Evolutionary conservation across 2,888 invertebrate genomes (phyloP).

Genomic region (Acanthoscelides obtectus): DNA sequence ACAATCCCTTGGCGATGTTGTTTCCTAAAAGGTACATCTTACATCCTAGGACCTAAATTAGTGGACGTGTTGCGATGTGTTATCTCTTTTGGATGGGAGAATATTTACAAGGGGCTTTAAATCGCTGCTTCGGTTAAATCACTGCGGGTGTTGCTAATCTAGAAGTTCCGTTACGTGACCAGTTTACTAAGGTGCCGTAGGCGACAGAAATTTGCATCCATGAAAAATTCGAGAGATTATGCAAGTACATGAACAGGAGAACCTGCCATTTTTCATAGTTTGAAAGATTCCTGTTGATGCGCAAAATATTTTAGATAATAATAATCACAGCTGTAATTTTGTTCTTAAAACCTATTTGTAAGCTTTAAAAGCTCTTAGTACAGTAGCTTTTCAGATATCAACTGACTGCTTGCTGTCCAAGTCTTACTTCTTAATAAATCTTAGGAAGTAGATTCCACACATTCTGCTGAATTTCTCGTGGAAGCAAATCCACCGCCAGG

Average conservation of each 20-base stretch:
- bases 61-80: slow-evolving; percentile 51
- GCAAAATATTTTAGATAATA: too few species aligned
- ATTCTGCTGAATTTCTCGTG: not conserved
- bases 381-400: too few species aligned
- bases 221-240: not conserved
- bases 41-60: slow-evolving; percentile 44
- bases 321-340: too few species aligned
- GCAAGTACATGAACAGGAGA: too few species aligned
- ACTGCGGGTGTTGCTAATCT: slow-evolving; percentile 44
- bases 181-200: not conserved
- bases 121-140: slow-evolving; percentile 31
- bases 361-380: too few species aligned
- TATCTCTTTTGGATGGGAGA: slow-evolving; percentile 41
- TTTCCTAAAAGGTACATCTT: slow-evolving; percentile 40
- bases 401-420: too few species aligned
- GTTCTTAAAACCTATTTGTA: too few species aligned
- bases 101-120: slow-evolving; percentile 46
- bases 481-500: not conserved
- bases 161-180: slow-evolving; percentile 33
- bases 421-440: too few species aligned
- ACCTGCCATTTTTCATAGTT: too few species aligned
- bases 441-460: not conserved
- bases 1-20: not conserved
- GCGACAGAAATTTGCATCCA: not conserved
- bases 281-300: too few species aligned